phyloP scores from a whole-genome alignment of 2,797 vertebrate species.

The Tapirus indicus region DNA sequence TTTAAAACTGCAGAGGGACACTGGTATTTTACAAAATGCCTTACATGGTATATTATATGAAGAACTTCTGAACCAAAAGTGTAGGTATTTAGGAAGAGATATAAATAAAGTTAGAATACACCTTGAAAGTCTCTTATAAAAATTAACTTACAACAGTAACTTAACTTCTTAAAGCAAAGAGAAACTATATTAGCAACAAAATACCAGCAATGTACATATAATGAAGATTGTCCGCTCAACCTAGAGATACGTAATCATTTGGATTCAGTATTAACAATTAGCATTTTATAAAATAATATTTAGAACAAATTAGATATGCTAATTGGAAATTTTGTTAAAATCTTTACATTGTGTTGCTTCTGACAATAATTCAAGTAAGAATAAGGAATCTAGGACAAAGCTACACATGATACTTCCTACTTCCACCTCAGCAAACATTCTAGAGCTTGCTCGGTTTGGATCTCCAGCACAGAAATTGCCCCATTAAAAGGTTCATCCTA shows the following conservation, averaged over 20 bases:
- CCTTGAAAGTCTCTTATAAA: conserved; percentile 42
- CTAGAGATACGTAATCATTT: neutral
- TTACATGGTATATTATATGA: neutral
- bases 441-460: conserved; percentile 13
- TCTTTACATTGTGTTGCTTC: conserved; percentile 2
- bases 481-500: neutral
- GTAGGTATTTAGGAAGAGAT: conserved; percentile 40
- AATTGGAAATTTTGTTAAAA: conserved; percentile 33
- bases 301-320: neutral
- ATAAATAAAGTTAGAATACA: conserved; percentile 40
- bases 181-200: conserved; percentile 57
- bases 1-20: conserved; percentile 34
- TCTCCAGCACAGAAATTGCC: neutral
- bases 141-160: neutral
- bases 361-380: conserved; percentile 16
- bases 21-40: conserved; percentile 44
- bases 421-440: conserved; percentile 25
- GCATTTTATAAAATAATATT: conserved; percentile 42
- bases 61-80: conserved; percentile 46
- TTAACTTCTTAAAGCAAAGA: conserved; percentile 65
- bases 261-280: conserved; percentile 18
- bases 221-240: neutral
- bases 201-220: neutral
- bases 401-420: neutral
- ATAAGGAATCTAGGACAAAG: conserved; percentile 12